These are phyloP conservation scores for Galerucella pusilla DNA, from an alignment of 2,888 invertebrate species.

Conservation along the genomic window DNA sequence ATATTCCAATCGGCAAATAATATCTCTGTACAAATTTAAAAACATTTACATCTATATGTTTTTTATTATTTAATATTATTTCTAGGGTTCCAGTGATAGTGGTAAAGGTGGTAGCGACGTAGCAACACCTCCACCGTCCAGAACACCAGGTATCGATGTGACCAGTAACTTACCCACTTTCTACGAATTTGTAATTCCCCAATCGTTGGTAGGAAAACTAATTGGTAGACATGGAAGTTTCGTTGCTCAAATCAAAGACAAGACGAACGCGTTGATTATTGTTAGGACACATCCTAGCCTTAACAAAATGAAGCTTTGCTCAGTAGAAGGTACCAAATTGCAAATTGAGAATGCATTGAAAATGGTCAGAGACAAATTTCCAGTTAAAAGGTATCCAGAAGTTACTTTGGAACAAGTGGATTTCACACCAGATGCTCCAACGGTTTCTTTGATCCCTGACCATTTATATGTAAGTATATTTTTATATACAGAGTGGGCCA, in stretches of 20 bases:
- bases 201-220: conserved; percentile 83
- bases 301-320: conserved; percentile 83
- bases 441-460: conserved; percentile 60
- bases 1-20: no score
- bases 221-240: conserved; percentile 87
- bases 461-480: conserved; percentile 60
- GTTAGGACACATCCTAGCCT: conserved; percentile 82
- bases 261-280: conserved; percentile 81
- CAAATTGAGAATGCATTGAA: conserved; percentile 86
- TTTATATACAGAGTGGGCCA: background rate
- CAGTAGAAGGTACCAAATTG: conserved; percentile 67
- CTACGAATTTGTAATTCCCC: conserved; percentile 82
- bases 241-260: conserved; percentile 82
- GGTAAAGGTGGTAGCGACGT: conserved; percentile 83
- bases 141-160: conserved; percentile 64
- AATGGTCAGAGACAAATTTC: conserved; percentile 88
- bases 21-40: background rate
- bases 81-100: conserved; percentile 83
- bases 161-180: conserved; percentile 62
- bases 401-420: conserved; percentile 76
- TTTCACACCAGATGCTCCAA: conserved; percentile 59
- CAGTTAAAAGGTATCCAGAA: conserved; percentile 81
- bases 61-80: conserved; percentile 33
- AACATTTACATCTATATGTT: background rate
- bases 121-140: conserved; percentile 75